Conservation (phyloP, 2,797 vertebrate genomes). For the Poeciliopsis presidionis region DNA sequence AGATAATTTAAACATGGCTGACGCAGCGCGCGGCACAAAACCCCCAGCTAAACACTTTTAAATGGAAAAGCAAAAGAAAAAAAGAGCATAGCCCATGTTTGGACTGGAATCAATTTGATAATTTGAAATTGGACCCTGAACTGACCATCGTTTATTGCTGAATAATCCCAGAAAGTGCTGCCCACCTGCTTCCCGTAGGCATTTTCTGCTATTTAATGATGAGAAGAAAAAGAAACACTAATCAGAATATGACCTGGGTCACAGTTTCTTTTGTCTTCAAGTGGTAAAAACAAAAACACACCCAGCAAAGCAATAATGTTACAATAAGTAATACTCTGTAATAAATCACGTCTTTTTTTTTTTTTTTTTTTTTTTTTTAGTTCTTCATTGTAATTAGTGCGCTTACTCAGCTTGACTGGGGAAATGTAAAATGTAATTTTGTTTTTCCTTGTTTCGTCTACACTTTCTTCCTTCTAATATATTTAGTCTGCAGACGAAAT, state of each 20-base stretch:
- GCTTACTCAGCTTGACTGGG: not conserved
- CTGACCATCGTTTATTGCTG: not conserved
- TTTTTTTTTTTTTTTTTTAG: not conserved
- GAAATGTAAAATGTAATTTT: not conserved
- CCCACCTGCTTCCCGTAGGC: not conserved
- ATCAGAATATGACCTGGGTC: slow-evolving; percentile 9
- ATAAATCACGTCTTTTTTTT: not conserved
- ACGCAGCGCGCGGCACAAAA: slow-evolving; percentile 23
- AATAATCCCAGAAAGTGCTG: not conserved
- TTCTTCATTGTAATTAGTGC: slow-evolving; percentile 18
- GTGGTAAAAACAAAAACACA: slow-evolving; percentile 24
- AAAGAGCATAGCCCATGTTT: slow-evolving; percentile 13
- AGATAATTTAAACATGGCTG: slow-evolving; percentile 35
- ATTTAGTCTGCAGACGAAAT: not conserved
- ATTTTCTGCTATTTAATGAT: slow-evolving; percentile 16
- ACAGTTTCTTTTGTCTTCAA: slow-evolving; percentile 21
- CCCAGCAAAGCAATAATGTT: slow-evolving; percentile 37
- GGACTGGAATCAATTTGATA: slow-evolving; percentile 18
- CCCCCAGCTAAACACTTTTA: slow-evolving; percentile 9
- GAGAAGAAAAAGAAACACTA: not conserved
- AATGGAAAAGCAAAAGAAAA: not conserved
- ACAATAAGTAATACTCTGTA: slow-evolving; percentile 28
- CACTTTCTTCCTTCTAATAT: not conserved
- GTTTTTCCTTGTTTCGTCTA: not conserved
- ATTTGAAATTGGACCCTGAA: slow-evolving; percentile 15